Evolutionary conservation across 2,113 vertebrate species (phyloP).

Genomic region (Lipotes vexillifer): DNA sequence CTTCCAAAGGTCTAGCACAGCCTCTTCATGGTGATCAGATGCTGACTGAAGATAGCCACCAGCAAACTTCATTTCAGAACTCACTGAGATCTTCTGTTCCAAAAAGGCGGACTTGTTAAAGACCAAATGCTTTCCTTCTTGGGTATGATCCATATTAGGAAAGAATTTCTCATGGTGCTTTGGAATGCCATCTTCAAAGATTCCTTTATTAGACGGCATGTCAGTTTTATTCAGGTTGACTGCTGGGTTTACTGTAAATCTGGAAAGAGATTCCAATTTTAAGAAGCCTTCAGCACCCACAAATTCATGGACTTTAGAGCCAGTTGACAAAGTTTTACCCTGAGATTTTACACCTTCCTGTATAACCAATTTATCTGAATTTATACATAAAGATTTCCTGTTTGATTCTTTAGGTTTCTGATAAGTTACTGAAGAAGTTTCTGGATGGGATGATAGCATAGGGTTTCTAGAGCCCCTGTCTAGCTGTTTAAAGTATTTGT

Average conservation of each 20-base stretch:
- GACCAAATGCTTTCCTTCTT: constrained; percentile 77
- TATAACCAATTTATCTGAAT: constrained; percentile 78
- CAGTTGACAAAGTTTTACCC: constrained; percentile 73
- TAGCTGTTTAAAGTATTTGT: background rate
- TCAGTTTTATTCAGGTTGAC: background rate
- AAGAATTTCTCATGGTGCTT: constrained; percentile 77
- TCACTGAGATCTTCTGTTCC: background rate
- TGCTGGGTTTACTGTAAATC: constrained; percentile 63
- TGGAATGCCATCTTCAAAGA: constrained; percentile 87
- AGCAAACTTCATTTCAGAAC: constrained; percentile 74
- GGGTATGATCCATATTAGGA: constrained; percentile 55
- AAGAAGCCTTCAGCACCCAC: constrained; percentile 53
- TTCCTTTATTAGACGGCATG: constrained; percentile 68
- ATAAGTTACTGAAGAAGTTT: constrained; percentile 49
- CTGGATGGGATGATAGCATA: background rate
- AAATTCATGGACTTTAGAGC: constrained; percentile 75
- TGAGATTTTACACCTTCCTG: constrained; percentile 78
- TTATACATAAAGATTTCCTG: constrained; percentile 71
- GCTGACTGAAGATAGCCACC: background rate
- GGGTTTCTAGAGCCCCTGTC: constrained; percentile 46
- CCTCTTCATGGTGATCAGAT: background rate
- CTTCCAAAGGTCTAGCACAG: background rate
- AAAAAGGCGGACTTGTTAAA: constrained; percentile 61
- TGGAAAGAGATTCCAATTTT: constrained; percentile 47
- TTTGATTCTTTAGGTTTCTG: constrained; percentile 58